Evolutionary conservation across 2,797 vertebrate genomes (phyloP).

Genomic region (Mormyrus proboscirostris): DNA sequence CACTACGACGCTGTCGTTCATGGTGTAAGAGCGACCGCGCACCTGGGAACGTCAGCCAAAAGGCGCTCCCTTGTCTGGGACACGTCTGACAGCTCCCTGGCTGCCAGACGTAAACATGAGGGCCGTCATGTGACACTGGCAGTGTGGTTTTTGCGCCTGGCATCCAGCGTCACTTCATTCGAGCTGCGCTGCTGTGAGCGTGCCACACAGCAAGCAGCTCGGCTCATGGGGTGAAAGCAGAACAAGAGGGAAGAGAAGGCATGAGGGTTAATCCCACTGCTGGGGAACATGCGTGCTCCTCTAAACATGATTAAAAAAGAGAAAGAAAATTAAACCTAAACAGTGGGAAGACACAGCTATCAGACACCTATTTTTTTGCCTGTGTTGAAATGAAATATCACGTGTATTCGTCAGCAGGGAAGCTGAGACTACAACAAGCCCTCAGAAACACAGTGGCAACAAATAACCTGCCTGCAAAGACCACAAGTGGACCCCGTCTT

Average conservation of each 20-base stretch:
- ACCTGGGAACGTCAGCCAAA: background rate
- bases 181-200: background rate
- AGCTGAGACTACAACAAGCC: background rate
- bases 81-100: background rate
- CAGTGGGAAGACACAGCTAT: background rate
- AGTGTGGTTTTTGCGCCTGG: background rate
- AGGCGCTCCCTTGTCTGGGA: background rate
- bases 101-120: background rate
- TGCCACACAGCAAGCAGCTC: background rate
- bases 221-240: background rate
- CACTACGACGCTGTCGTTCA: background rate
- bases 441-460: background rate
- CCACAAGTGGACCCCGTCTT: background rate
- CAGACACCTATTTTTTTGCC: background rate
- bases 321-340: background rate
- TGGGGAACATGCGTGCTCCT: background rate
- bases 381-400: constrained; percentile 4
- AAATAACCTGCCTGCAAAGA: background rate
- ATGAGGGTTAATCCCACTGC: background rate
- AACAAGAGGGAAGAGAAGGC: background rate
- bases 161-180: background rate
- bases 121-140: background rate
- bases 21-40: background rate
- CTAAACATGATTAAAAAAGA: background rate
- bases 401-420: background rate